Evolutionary conservation across 2,797 vertebrate species (phyloP).

Genomic region (Pteropus rufus): DNA sequence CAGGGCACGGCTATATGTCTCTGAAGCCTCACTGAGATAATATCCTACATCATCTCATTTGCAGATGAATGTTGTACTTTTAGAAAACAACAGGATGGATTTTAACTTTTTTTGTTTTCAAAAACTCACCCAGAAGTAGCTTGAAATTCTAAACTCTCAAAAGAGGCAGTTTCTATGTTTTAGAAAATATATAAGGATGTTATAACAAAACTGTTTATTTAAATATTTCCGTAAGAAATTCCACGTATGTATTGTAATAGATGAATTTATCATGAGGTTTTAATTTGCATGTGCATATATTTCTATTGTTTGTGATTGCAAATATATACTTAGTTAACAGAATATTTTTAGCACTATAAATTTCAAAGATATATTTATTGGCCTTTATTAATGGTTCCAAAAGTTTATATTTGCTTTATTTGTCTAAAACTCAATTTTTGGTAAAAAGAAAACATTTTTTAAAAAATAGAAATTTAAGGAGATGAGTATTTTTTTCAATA

Average conservation of each 20-base stretch:
- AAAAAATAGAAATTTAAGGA: neutral
- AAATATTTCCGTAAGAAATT: neutral
- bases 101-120: neutral
- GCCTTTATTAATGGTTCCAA: neutral
- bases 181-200: neutral
- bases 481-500: neutral
- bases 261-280: neutral
- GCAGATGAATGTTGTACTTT: slow-evolving; percentile 3
- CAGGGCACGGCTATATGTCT: neutral
- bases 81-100: neutral
- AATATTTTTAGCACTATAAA: neutral
- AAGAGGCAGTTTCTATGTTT: neutral
- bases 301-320: neutral
- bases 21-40: neutral
- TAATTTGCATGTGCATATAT: neutral
- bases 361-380: neutral
- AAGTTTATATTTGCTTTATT: neutral
- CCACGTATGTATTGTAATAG: neutral
- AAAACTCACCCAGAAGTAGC: slow-evolving; percentile 18
- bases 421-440: neutral
- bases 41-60: slow-evolving; percentile 9
- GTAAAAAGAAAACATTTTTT: neutral
- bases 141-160: neutral
- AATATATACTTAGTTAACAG: neutral
- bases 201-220: neutral